Evolutionary conservation across 2,888 invertebrate species (phyloP).

Genomic region (Drosophila pseudotakahashii): DNA sequence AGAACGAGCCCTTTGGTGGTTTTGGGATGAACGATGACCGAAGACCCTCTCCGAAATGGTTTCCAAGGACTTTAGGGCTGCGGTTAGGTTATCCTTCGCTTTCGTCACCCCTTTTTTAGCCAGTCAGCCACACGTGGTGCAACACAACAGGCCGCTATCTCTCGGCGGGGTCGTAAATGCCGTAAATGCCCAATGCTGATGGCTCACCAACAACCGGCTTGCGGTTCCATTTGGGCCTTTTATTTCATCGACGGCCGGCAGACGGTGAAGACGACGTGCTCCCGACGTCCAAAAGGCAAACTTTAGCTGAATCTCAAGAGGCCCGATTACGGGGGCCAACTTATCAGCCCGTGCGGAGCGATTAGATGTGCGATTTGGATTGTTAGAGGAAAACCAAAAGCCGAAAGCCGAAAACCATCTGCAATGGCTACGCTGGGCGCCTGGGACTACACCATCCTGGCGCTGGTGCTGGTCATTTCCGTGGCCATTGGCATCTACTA

Average conservation of each 20-base stretch:
- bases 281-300: slow-evolving; percentile 3
- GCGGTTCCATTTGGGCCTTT: slow-evolving; percentile 5
- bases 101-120: background rate
- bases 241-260: slow-evolving; percentile 69
- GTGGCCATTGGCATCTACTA: slow-evolving; percentile 93
- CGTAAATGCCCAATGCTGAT: slow-evolving; percentile 17
- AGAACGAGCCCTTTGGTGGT: background rate
- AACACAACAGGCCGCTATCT: slow-evolving; percentile 32
- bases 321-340: slow-evolving; percentile 3
- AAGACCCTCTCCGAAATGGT: background rate
- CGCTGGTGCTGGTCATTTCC: slow-evolving; percentile 89
- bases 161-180: slow-evolving; percentile 40
- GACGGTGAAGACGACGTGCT: slow-evolving; percentile 58
- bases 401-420: background rate
- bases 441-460: slow-evolving; percentile 92
- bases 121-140: slow-evolving; percentile 1
- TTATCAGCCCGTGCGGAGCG: slow-evolving; percentile 20
- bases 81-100: background rate
- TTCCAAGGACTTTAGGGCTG: background rate
- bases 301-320: slow-evolving; percentile 52
- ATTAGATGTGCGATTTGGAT: slow-evolving; percentile 43
- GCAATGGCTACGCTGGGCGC: slow-evolving; percentile 85
- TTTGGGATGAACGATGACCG: no score
- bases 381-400: no score
- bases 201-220: background rate